These are phyloP conservation scores for Dasyprocta punctata DNA, from an alignment of 2,113 vertebrate species.

Conservation along the genomic window DNA sequence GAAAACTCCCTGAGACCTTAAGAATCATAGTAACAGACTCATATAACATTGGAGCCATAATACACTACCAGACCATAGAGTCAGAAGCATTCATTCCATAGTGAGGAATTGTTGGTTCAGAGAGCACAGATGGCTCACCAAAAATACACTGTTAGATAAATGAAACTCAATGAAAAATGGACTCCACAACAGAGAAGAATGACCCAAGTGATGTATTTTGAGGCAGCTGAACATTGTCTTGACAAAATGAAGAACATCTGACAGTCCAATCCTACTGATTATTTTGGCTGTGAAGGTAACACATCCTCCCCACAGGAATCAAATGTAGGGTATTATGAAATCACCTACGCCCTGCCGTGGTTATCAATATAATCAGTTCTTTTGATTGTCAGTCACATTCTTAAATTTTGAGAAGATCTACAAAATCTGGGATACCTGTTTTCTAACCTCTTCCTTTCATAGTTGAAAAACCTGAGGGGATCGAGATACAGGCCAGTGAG, in stretches of 20 bases:
- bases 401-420: neutral
- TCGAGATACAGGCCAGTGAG: neutral
- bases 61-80: neutral
- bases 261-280: neutral
- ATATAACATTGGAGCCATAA: neutral
- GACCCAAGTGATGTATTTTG: neutral
- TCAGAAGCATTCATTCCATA: neutral
- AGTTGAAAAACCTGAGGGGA: neutral
- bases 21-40: neutral
- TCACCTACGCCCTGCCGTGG: neutral
- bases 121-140: neutral
- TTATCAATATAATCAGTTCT: neutral
- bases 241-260: conserved; percentile 3
- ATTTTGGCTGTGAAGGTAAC: neutral
- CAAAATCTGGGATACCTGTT: neutral
- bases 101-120: neutral
- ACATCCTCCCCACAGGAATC: neutral
- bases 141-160: neutral
- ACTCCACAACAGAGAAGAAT: neutral
- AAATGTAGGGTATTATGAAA: neutral
- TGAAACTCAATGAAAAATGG: conserved; percentile 10
- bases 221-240: neutral
- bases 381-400: neutral
- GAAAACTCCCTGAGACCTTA: neutral
- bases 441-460: neutral